These are phyloP conservation scores for Actias luna DNA, from an alignment of 2,888 invertebrate species.

Conservation along the genomic window DNA sequence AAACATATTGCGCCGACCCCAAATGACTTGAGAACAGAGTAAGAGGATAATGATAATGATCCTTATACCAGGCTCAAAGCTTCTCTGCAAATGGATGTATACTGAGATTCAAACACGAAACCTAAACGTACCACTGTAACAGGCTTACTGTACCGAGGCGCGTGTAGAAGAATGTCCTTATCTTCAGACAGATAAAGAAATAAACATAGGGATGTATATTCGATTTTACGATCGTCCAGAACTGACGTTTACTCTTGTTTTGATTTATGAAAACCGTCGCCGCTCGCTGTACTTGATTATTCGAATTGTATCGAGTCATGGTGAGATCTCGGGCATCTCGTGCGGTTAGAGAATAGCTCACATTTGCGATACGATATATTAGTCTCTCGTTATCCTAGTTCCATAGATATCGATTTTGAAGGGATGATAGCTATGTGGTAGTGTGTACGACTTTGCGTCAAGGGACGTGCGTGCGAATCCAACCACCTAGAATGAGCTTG, in stretches of 20 bases:
- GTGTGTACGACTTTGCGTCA: too few species aligned
- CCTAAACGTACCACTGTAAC: not conserved
- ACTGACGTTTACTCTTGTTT: conserved; percentile 61
- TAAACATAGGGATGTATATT: conserved; percentile 19
- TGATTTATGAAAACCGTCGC: conserved; percentile 57
- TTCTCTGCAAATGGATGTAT: too few species aligned
- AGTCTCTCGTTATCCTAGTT: not conserved
- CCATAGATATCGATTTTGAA: too few species aligned
- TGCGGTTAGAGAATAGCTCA: not conserved
- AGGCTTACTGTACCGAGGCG: not conserved
- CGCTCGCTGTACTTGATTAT: conserved; percentile 54
- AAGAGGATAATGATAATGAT: too few species aligned
- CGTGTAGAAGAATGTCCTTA: conserved; percentile 26
- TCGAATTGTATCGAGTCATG: conserved; percentile 41
- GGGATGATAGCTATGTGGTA: too few species aligned
- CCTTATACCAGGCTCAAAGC: too few species aligned
- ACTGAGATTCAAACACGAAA: too few species aligned
- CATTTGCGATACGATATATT: not conserved
- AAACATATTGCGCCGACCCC: too few species aligned
- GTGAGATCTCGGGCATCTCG: conserved; percentile 19
- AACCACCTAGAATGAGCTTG: too few species aligned
- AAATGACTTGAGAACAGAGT: too few species aligned
- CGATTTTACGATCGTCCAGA: conserved; percentile 59
- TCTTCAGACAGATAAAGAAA: not conserved
- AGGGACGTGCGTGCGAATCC: too few species aligned